Conservation (phyloP, 2,797 vertebrate genomes). For the Smutsia gigantea region DNA sequence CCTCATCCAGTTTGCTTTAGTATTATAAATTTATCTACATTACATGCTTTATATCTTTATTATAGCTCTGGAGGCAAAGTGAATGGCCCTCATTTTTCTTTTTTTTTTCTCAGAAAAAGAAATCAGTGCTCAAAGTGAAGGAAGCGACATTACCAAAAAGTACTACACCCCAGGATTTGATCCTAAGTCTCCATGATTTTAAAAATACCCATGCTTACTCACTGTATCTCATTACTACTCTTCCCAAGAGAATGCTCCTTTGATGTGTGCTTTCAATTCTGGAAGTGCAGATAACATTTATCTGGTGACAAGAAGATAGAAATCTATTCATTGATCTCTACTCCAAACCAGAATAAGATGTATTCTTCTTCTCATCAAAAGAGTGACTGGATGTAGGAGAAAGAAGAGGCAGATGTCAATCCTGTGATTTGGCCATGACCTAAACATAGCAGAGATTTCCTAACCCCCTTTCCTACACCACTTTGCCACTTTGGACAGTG, state of each 20-base stretch:
- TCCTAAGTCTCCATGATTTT: neutral
- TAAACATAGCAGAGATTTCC: neutral
- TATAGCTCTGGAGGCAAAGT: neutral
- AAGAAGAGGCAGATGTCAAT: neutral
- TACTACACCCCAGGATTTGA: neutral
- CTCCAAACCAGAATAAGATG: neutral
- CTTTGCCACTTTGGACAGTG: neutral
- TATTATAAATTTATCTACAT: neutral
- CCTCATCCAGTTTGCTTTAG: neutral
- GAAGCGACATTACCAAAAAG: neutral
- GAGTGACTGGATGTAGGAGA: neutral
- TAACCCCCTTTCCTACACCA: neutral
- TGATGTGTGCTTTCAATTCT: slow-evolving; percentile 29
- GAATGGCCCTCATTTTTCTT: neutral
- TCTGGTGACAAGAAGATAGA: neutral
- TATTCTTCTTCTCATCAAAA: slow-evolving; percentile 46
- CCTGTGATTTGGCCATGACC: neutral
- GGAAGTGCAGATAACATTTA: neutral
- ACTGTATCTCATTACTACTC: neutral
- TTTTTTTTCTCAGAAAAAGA: slow-evolving; percentile 18
- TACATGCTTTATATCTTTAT: neutral
- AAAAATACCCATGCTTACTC: neutral
- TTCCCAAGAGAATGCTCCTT: neutral
- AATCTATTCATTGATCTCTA: slow-evolving; percentile 23
- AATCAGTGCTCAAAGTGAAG: neutral